Conservation (phyloP, 2,888 invertebrate genomes). For the Athalia circularis region DNA sequence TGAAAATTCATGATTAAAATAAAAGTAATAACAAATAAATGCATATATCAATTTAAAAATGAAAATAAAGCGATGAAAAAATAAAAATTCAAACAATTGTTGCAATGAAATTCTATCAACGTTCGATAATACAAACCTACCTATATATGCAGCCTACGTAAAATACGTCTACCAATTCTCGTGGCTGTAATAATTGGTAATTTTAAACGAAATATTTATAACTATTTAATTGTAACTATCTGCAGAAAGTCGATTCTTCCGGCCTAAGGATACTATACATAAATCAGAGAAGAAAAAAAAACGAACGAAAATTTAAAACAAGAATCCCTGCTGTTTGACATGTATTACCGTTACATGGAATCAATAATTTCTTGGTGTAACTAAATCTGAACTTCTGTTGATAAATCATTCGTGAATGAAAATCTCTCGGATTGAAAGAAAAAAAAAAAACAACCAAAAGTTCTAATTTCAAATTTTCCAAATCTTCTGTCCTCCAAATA, state of each 20-base stretch:
- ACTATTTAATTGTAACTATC: background rate
- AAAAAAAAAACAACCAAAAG: too few relatives aligned
- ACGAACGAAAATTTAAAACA: background rate
- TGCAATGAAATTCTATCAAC: constrained; percentile 26
- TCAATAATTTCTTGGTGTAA: background rate
- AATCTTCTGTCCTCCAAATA: background rate
- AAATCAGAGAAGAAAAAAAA: background rate
- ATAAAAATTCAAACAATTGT: background rate
- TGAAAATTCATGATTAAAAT: background rate
- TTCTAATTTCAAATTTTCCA: too few relatives aligned
- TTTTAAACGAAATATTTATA: background rate
- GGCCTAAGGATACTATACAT: constrained; percentile 9
- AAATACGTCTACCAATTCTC: background rate
- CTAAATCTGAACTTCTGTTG: too few relatives aligned
- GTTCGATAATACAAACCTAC: constrained; percentile 9
- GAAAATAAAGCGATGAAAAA: background rate
- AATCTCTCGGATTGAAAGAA: too few relatives aligned
- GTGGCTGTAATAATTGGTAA: constrained; percentile 20
- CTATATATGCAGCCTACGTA: background rate
- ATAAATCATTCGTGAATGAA: too few relatives aligned
- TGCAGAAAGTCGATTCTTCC: background rate
- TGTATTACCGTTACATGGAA: background rate
- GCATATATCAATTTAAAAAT: background rate
- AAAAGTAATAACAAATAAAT: background rate
- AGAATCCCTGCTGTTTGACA: background rate